A percentile compares a stretch with the other conserved stretches of the same genome.
Evolutionary conservation across 2,888 invertebrate genomes (phyloP).

Genomic region (Conomelus anceps): DNA sequence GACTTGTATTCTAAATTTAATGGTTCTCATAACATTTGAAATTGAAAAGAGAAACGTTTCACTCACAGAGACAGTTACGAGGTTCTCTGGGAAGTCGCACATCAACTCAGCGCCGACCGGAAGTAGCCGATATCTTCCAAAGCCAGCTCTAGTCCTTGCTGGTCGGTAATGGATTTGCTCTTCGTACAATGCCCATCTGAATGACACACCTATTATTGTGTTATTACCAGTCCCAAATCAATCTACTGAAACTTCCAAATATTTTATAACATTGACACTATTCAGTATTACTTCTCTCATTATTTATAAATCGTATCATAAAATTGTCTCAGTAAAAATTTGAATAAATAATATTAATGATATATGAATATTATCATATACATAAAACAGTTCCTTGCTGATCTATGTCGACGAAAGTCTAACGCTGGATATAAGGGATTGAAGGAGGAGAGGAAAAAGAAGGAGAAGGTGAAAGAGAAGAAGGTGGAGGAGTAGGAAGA

Average conservation of each 20-base stretch:
- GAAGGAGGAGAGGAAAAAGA: too few species aligned
- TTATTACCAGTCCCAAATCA: background rate
- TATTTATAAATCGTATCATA: too few species aligned
- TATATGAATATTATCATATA: too few species aligned
- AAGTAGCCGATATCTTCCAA: constrained; percentile 34
- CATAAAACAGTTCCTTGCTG: too few species aligned
- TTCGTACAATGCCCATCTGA: constrained; percentile 27
- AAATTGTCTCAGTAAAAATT: too few species aligned
- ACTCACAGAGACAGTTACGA: background rate
- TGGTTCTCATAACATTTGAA: too few species aligned
- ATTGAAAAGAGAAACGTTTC: background rate
- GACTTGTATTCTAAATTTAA: too few species aligned
- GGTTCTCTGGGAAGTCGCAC: constrained; percentile 35
- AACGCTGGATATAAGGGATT: too few species aligned
- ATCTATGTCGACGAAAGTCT: too few species aligned
- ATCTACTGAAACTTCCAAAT: background rate
- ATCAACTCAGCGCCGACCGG: constrained; percentile 35
- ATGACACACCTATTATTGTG: background rate
- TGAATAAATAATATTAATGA: too few species aligned
- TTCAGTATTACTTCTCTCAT: background rate
- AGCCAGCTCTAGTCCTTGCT: constrained; percentile 34
- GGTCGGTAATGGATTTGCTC: constrained; percentile 29
- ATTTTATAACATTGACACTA: background rate
- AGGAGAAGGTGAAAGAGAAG: too few species aligned
- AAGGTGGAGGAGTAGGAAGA: too few species aligned